Percentiles rank a stretch among this genome's conserved stretches.
phyloP scores from a whole-genome alignment of 1,140 invertebrate genomes.

The Diorhabda carinulata region DNA sequence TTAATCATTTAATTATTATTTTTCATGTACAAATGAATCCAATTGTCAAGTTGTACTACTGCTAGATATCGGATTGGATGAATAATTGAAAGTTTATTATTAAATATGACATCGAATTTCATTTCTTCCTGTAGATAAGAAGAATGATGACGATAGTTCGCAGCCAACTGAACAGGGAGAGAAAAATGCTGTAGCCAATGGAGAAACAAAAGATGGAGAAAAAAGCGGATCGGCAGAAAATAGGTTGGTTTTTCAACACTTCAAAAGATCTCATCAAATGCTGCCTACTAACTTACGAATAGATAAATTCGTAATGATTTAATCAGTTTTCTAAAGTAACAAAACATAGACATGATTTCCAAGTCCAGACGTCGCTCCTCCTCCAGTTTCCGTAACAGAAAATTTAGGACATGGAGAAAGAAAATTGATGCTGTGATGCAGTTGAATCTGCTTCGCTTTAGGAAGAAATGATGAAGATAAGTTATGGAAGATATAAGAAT shows the following conservation, averaged over 20 bases:
- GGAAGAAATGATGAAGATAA: too few species aligned
- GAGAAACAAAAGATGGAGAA: constrained; percentile 20
- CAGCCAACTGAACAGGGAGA: neutral
- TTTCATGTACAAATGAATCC: constrained; percentile 16
- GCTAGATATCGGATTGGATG: constrained; percentile 19
- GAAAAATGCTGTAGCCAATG: too few species aligned
- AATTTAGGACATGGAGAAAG: too few species aligned
- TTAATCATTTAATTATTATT: constrained; percentile 17
- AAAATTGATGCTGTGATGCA: too few species aligned
- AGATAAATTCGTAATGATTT: constrained; percentile 6
- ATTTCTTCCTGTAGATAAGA: constrained; percentile 39
- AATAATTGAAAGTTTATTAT: constrained; percentile 10
- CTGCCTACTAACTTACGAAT: constrained; percentile 8
- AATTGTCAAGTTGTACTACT: constrained; percentile 15
- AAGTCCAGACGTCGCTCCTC: too few species aligned
- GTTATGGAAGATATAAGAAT: too few species aligned
- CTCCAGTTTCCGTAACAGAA: too few species aligned
- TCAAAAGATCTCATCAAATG: constrained; percentile 17
- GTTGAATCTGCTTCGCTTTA: too few species aligned
- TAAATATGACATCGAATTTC: constrained; percentile 35
- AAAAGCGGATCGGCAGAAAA: constrained; percentile 21
- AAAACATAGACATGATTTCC: too few species aligned
- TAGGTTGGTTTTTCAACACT: constrained; percentile 33
- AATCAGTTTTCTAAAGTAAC: too few species aligned
- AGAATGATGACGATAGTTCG: constrained; percentile 18